Percentiles rank a stretch among this genome's conserved stretches.
These are phyloP conservation scores for Clinocottus analis DNA, from an alignment of 2,113 vertebrate species.

Conservation along the genomic window DNA sequence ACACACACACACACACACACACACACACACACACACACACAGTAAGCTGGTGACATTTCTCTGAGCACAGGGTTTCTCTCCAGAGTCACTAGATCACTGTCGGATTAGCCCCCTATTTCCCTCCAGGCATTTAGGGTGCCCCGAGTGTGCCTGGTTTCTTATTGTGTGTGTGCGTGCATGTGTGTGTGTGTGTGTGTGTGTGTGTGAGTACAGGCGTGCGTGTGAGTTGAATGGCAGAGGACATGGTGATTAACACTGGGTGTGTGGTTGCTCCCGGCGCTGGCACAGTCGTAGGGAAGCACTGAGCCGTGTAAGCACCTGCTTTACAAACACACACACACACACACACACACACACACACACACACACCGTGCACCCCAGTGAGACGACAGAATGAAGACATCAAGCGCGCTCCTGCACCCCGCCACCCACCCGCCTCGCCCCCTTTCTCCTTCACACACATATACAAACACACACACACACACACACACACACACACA, in stretches of 20 bases:
- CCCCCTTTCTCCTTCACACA: constrained; percentile 18
- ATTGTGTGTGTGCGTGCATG: constrained; percentile 6
- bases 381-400: constrained; percentile 70
- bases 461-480: constrained; percentile 7
- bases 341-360: no score
- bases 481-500: constrained; percentile 16
- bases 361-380: constrained; percentile 38
- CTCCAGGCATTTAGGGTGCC: constrained; percentile 72
- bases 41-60: constrained; percentile 57
- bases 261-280: constrained; percentile 64
- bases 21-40: constrained; percentile 17
- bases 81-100: constrained; percentile 80
- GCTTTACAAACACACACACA: no score
- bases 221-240: constrained; percentile 64
- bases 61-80: constrained; percentile 59
- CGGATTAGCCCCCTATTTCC: constrained; percentile 76
- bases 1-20: constrained; percentile 31
- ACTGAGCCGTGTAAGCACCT: constrained; percentile 72
- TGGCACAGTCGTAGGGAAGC: constrained; percentile 63
- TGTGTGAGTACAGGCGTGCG: constrained; percentile 15
- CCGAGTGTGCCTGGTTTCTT: constrained; percentile 61
- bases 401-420: constrained; percentile 59
- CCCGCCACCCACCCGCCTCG: background rate
- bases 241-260: constrained; percentile 73
- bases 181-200: constrained; percentile 10